Conservation (phyloP, 2,113 vertebrate species). For the Anarhynchus alexandrinus region DNA sequence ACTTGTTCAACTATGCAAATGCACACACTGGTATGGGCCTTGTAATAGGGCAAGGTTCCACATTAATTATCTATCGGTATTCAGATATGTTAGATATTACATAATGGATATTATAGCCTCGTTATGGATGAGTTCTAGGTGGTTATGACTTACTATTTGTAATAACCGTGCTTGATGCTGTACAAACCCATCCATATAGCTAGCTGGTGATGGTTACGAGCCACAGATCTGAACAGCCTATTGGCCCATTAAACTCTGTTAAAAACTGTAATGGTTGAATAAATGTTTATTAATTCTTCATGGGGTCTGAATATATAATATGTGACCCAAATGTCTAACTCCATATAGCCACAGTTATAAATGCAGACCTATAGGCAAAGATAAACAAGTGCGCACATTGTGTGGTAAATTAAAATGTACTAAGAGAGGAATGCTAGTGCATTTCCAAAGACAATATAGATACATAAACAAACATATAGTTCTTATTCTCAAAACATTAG, state of each 20-base stretch:
- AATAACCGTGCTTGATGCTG: not conserved
- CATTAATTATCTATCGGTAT: not conserved
- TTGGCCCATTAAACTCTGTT: not conserved
- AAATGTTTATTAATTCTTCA: slow-evolving; percentile 10
- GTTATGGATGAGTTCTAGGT: not conserved
- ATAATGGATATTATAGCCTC: not conserved
- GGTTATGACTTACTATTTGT: not conserved
- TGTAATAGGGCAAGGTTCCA: not conserved
- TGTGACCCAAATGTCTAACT: not conserved
- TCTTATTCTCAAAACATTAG: not conserved
- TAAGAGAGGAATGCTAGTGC: not conserved
- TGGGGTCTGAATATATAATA: not conserved
- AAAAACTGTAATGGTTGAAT: not conserved
- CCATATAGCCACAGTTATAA: not conserved
- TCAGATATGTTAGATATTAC: not conserved
- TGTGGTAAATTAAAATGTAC: not conserved
- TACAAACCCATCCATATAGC: not conserved
- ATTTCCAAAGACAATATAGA: not conserved
- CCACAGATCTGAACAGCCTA: not conserved
- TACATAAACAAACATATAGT: not conserved
- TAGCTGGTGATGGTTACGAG: not conserved
- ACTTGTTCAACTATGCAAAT: not conserved
- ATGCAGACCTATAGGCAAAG: not conserved
- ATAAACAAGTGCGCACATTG: not conserved
- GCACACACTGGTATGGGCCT: not conserved